Percentiles rank a stretch among this genome's conserved stretches.
phyloP scores from a whole-genome alignment of 2,113 vertebrate species.

The Sprattus sprattus region DNA sequence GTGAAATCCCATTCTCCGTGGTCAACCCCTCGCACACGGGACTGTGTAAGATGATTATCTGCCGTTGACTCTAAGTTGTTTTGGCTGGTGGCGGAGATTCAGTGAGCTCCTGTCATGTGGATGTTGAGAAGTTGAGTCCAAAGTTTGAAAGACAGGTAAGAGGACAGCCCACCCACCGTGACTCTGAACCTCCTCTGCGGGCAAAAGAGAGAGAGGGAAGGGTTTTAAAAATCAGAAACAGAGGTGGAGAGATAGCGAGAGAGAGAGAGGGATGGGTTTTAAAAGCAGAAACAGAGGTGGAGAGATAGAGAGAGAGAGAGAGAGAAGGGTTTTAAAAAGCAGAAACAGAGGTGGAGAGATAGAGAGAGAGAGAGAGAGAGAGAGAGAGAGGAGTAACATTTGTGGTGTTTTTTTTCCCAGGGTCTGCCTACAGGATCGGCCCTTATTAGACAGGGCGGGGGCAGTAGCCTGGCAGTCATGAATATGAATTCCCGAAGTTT shows the following conservation, averaged over 20 bases:
- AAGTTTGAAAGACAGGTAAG: not conserved
- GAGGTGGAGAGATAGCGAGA: constrained; percentile 33
- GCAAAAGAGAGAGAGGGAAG: too few relatives aligned
- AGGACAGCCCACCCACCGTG: constrained; percentile 44
- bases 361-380: constrained; percentile 12
- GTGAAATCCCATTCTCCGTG: too few relatives aligned
- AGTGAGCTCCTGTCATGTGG: too few relatives aligned
- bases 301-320: constrained; percentile 19
- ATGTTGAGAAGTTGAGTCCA: too few relatives aligned
- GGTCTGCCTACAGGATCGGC: constrained; percentile 32
- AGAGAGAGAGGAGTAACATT: not conserved
- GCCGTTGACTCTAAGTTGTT: too few relatives aligned
- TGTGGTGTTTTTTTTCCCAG: too few relatives aligned
- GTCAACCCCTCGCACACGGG: too few relatives aligned
- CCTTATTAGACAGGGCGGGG: not conserved
- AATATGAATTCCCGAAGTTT: too few relatives aligned
- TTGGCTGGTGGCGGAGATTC: too few relatives aligned
- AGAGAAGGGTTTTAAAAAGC: not conserved
- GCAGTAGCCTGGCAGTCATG: too few relatives aligned
- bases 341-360: not conserved
- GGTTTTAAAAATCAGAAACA: too few relatives aligned
- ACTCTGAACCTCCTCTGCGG: constrained; percentile 17
- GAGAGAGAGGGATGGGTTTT: constrained; percentile 19
- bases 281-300: constrained; percentile 21
- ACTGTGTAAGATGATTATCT: too few relatives aligned